Conservation (phyloP, 2,888 invertebrate species). For the Caenorhabditis panamensis region DNA sequence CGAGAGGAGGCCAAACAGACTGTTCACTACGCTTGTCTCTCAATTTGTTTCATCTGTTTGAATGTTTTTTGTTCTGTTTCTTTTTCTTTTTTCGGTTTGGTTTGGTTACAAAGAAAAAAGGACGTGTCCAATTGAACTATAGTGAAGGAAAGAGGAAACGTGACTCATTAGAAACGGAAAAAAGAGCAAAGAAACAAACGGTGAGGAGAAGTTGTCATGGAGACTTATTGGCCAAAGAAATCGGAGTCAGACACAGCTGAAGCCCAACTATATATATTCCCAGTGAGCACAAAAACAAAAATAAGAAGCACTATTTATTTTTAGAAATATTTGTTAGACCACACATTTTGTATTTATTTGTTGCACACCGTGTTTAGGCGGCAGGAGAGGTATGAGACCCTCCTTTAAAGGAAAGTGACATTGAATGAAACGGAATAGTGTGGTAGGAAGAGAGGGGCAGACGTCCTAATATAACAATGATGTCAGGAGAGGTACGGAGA, state of each 20-base stretch:
- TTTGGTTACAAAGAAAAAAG: neutral
- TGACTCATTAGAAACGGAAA: too few relatives aligned
- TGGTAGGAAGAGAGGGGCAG: constrained; percentile 30
- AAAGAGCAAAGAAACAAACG: constrained; percentile 25
- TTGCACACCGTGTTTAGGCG: constrained; percentile 39
- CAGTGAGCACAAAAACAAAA: too few relatives aligned
- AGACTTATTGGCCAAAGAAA: neutral
- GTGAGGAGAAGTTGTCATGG: constrained; percentile 42
- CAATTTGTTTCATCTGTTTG: neutral
- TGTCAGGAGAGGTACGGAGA: constrained; percentile 22
- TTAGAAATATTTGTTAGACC: constrained; percentile 22
- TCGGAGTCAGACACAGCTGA: neutral
- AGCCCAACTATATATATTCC: too few relatives aligned
- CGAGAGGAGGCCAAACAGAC: constrained; percentile 1
- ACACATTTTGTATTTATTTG: constrained; percentile 35
- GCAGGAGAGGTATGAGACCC: constrained; percentile 21
- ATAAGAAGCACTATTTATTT: constrained; percentile 3
- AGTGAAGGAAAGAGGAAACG: too few relatives aligned
- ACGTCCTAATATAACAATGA: constrained; percentile 46
- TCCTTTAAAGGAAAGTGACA: constrained; percentile 48
- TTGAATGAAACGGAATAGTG: constrained; percentile 27
- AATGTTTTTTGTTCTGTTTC: neutral
- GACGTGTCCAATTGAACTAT: too few relatives aligned
- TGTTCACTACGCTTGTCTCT: neutral
- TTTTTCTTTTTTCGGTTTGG: too few relatives aligned